A percentile compares a stretch with the other conserved stretches of the same genome.
Evolutionary conservation across 2,888 invertebrate species (phyloP).

Genomic region (Spilarctia lutea): DNA sequence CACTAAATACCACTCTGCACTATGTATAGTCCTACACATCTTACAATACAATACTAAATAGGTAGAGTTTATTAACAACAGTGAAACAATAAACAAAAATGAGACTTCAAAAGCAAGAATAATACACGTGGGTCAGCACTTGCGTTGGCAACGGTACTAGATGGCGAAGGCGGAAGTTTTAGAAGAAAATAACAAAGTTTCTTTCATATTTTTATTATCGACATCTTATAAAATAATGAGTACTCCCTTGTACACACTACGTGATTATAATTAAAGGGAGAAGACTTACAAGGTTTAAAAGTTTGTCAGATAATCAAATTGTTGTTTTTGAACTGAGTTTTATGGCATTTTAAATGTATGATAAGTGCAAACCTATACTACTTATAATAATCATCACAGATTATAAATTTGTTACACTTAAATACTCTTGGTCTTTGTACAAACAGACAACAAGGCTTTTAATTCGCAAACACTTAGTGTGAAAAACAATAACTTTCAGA

Average conservation of each 20-base stretch:
- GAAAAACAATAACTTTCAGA: constrained; percentile 36
- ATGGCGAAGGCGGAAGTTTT: too few relatives aligned
- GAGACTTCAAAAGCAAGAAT: too few relatives aligned
- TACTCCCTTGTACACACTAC: constrained; percentile 27
- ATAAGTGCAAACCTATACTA: constrained; percentile 64
- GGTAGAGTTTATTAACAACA: too few relatives aligned
- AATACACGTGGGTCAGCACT: too few relatives aligned
- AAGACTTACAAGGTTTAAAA: constrained; percentile 11
- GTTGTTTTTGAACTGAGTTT: constrained; percentile 62
- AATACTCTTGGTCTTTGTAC: constrained; percentile 46
- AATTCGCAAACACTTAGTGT: constrained; percentile 38
- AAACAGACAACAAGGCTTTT: constrained; percentile 34
- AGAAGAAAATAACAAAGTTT: not conserved
- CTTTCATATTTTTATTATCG: constrained; percentile 31
- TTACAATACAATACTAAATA: too few relatives aligned
- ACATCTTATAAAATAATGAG: constrained; percentile 45
- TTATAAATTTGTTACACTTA: constrained; percentile 61
- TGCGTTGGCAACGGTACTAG: too few relatives aligned
- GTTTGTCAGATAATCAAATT: constrained; percentile 25
- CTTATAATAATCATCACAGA: constrained; percentile 81
- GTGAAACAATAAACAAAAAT: too few relatives aligned
- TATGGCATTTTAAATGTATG: constrained; percentile 63
- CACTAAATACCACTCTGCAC: too few relatives aligned
- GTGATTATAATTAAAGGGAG: not conserved
- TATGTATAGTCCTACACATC: too few relatives aligned